Percentiles rank a stretch among this genome's conserved stretches.
Evolutionary conservation across 2,113 vertebrate species (phyloP).

Genomic region (Cygnus atratus): DNA sequence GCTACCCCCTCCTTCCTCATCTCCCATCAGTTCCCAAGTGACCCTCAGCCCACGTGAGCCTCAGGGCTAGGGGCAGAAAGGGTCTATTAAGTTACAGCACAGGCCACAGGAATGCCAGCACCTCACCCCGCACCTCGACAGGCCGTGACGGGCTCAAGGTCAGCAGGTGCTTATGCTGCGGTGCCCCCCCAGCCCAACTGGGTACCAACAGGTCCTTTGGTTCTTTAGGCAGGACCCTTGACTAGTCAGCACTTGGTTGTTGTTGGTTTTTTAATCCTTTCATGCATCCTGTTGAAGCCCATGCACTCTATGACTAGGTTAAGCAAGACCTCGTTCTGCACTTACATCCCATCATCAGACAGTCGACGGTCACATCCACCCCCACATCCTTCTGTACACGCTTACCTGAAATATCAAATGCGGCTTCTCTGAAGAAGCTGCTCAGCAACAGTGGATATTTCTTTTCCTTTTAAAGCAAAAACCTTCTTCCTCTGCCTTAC

Average conservation of each 20-base stretch:
- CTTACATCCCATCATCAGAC: fast-evolving
- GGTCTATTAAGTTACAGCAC: neutral
- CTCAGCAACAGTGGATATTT: neutral
- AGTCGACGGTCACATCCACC: too few relatives aligned
- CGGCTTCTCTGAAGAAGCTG: neutral
- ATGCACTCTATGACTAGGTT: fast-evolving
- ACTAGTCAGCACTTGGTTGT: neutral
- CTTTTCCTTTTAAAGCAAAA: neutral
- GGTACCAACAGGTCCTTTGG: neutral
- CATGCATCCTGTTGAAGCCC: neutral
- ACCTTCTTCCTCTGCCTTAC: neutral
- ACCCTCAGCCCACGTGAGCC: neutral
- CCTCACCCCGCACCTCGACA: neutral
- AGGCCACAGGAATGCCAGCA: neutral
- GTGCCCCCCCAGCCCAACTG: neutral
- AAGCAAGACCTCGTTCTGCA: fast-evolving
- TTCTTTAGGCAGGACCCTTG: neutral
- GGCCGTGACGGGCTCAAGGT: fast-evolving
- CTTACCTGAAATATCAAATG: neutral
- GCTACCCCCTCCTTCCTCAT: neutral
- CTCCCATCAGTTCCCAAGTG: neutral
- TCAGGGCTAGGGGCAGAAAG: neutral
- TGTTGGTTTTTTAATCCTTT: neutral
- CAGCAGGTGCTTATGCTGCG: fast-evolving
- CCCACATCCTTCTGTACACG: neutral